phyloP scores from a whole-genome alignment of 2,888 invertebrate genomes.

The Pocota personata region DNA sequence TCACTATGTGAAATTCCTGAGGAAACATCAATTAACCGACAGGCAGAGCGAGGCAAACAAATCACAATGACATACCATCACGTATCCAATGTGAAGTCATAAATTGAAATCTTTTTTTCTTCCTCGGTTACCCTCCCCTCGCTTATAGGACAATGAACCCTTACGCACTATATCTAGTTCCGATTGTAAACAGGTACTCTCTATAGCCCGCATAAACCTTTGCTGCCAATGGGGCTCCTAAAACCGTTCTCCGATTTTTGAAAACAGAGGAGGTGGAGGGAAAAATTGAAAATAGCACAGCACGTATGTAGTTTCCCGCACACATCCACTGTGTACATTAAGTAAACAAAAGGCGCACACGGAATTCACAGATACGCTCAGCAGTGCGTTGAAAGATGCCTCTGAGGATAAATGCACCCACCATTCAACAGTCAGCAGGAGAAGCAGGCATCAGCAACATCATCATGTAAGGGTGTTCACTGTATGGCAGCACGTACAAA shows the following conservation, averaged over 20 bases:
- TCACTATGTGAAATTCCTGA: conserved; percentile 18
- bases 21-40: conserved; percentile 60
- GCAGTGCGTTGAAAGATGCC: conserved; percentile 59
- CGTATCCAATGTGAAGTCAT: conserved; percentile 32
- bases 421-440: conserved; percentile 27
- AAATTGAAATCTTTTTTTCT: conserved; percentile 34
- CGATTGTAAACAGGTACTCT: conserved; percentile 25
- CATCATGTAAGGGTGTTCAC: conserved; percentile 21
- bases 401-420: conserved; percentile 51
- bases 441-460: conserved; percentile 5
- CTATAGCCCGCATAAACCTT: background rate
- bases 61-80: conserved; percentile 51
- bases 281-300: conserved; percentile 7
- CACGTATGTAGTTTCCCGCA: conserved; percentile 26
- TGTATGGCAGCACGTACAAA: conserved; percentile 28
- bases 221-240: background rate
- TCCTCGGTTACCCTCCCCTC: background rate
- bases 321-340: conserved; percentile 29
- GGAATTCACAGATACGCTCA: conserved; percentile 23
- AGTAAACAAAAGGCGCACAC: conserved; percentile 57
- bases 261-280: background rate
- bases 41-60: conserved; percentile 50
- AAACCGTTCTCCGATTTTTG: conserved; percentile 42
- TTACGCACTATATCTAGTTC: conserved; percentile 14
- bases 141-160: conserved; percentile 30